Evolutionary conservation across 2,797 vertebrate species (phyloP).

Genomic region (Sebastolobus altivelis): DNA sequence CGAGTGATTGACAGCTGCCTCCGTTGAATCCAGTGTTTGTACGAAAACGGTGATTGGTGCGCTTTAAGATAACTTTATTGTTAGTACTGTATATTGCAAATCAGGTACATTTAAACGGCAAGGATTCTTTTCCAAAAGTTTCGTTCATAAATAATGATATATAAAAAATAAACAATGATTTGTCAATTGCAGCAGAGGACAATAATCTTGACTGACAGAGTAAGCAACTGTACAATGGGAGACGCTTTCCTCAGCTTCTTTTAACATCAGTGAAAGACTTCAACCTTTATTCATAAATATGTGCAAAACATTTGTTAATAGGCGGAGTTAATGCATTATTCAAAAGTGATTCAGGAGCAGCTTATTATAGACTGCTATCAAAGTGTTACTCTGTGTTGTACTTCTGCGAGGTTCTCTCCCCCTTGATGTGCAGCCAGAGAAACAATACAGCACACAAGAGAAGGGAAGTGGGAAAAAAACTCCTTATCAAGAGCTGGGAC

Average conservation of each 20-base stretch:
- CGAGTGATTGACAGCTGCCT: no score
- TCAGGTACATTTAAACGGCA: background rate
- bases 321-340: constrained; percentile 52
- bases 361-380: constrained; percentile 56
- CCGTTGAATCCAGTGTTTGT: no score
- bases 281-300: constrained; percentile 32
- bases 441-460: constrained; percentile 22
- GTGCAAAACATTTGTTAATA: constrained; percentile 47
- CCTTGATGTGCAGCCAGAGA: constrained; percentile 35
- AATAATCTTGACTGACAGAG: background rate
- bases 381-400: constrained; percentile 34
- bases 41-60: background rate
- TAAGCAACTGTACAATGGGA: background rate
- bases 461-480: background rate
- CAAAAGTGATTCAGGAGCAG: constrained; percentile 46
- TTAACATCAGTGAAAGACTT: constrained; percentile 23
- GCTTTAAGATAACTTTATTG: background rate
- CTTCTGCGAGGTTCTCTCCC: constrained; percentile 5
- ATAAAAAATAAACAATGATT: background rate
- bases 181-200: background rate
- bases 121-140: background rate
- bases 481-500: background rate
- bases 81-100: background rate
- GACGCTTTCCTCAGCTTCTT: background rate
- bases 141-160: background rate